phyloP scores from a whole-genome alignment of 2,113 vertebrate genomes.

The Sylvietta virens region DNA sequence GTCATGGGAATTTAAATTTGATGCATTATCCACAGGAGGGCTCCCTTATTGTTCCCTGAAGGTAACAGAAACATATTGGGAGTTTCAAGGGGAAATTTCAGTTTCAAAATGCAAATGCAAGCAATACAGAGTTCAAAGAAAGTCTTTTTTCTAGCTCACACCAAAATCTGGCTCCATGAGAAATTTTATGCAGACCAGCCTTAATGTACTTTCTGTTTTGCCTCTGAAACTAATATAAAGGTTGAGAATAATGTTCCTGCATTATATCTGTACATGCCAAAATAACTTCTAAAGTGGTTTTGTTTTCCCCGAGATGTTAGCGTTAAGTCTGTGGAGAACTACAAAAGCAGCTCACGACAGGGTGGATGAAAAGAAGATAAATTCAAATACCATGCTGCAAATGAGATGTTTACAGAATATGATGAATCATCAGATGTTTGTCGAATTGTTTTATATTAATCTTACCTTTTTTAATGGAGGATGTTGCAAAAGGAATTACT shows the following conservation, averaged over 20 bases:
- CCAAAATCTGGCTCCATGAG: neutral
- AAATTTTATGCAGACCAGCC: constrained; percentile 1
- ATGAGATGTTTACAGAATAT: neutral
- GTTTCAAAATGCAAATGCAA: constrained; percentile 46
- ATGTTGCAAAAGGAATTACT: neutral
- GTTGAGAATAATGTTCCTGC: neutral
- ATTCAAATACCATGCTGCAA: neutral
- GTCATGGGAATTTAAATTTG: constrained; percentile 38
- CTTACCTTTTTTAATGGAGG: neutral
- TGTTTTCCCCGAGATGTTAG: neutral
- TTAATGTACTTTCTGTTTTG: constrained; percentile 9
- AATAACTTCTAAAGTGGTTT: neutral
- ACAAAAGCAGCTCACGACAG: constrained; percentile 17
- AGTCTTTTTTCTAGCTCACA: neutral
- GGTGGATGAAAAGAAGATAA: constrained; percentile 18
- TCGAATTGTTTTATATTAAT: neutral
- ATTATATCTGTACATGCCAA: neutral
- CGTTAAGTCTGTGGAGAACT: neutral
- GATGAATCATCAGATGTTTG: neutral
- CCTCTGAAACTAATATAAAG: constrained; percentile 1
- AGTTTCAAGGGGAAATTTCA: constrained; percentile 22
- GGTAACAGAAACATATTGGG: constrained; percentile 26
- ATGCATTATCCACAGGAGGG: constrained; percentile 46
- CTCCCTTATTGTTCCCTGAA: constrained; percentile 50
- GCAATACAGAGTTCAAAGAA: constrained; percentile 9